Evolutionary conservation across 23 tunicate species (phyloP).

Genomic region (Halocynthia aurantium): DNA sequence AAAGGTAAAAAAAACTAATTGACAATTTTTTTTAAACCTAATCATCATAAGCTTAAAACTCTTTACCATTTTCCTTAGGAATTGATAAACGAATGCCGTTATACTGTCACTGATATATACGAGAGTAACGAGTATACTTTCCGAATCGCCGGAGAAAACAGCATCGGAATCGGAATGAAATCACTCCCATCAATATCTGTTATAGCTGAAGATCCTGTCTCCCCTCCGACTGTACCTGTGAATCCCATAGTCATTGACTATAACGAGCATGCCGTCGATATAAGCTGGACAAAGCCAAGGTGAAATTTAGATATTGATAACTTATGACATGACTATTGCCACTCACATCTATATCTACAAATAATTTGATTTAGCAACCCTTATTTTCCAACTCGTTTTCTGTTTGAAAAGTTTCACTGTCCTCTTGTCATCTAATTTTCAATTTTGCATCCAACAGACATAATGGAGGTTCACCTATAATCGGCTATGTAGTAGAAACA

Average conservation of each 20-base stretch:
- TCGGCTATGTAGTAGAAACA: constrained; percentile 87
- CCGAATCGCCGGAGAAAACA: constrained; percentile 90
- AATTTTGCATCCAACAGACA: background rate
- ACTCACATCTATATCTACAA: too few relatives aligned
- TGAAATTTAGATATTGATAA: too few relatives aligned
- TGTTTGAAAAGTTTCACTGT: too few relatives aligned
- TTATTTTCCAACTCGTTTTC: too few relatives aligned
- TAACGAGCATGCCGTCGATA: constrained; percentile 50
- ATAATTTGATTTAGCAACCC: too few relatives aligned
- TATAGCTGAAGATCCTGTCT: constrained; percentile 60
- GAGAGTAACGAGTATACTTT: constrained; percentile 92
- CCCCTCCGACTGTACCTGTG: constrained; percentile 60
- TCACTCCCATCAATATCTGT: constrained; percentile 62
- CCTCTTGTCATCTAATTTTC: too few relatives aligned
- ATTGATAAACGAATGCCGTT: constrained; percentile 73
- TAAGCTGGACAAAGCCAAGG: constrained; percentile 68
- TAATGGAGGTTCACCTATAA: constrained; percentile 72
- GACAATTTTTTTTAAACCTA: background rate
- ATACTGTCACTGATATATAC: constrained; percentile 56
- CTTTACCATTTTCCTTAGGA: constrained; percentile 5
- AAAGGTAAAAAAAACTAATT: constrained; percentile 13
- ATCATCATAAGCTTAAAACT: background rate
- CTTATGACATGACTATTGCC: too few relatives aligned
- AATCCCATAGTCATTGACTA: constrained; percentile 52
- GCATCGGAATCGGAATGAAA: constrained; percentile 61